phyloP scores from a whole-genome alignment of 2,888 invertebrate genomes.

The Monoplex corrugatus region DNA sequence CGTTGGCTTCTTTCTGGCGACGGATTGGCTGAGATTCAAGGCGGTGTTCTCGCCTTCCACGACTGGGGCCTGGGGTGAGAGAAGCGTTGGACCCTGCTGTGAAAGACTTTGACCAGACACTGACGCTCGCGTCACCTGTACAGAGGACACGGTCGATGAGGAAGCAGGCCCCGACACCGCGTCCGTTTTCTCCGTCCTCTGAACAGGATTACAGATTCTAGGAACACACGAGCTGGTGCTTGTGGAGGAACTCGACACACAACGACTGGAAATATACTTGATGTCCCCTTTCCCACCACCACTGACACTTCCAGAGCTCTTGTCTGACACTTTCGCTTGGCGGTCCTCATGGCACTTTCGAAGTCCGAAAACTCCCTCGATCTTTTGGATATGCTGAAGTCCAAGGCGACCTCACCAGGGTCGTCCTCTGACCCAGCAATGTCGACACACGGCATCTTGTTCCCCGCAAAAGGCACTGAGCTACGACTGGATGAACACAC shows the following conservation, averaged over 20 bases:
- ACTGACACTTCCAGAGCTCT: background rate
- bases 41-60: background rate
- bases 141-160: background rate
- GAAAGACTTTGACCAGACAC: background rate
- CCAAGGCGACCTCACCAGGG: conserved; percentile 45
- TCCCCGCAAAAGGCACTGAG: conserved; percentile 40
- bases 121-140: background rate
- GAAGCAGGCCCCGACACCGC: background rate
- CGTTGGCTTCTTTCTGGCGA: background rate
- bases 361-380: background rate
- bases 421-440: background rate
- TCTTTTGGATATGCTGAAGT: conserved; percentile 47
- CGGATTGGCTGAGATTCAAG: conserved; percentile 16
- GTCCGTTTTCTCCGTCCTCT: background rate
- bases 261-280: conserved; percentile 20
- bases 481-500: background rate
- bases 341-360: conserved; percentile 34
- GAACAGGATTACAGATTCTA: background rate
- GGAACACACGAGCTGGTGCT: background rate
- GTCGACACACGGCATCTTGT: background rate
- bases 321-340: background rate
- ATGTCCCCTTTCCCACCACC: background rate
- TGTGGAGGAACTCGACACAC: background rate
- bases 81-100: background rate
- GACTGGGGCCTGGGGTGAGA: background rate